Evolutionary conservation across 2,888 invertebrate genomes (phyloP).

Genomic region (Meliscaeva auricollis): DNA sequence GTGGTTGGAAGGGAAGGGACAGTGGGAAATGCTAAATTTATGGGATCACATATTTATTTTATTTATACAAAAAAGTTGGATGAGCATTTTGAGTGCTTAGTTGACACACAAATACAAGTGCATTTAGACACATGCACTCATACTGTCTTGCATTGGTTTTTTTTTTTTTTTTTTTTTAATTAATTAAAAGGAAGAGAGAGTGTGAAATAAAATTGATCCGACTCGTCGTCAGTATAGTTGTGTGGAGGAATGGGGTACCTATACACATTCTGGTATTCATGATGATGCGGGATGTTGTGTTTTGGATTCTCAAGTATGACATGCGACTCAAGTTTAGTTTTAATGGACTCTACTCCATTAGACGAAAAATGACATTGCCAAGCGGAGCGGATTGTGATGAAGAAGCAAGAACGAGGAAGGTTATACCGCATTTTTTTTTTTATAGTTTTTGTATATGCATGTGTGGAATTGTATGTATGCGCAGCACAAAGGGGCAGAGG

Average conservation of each 20-base stretch:
- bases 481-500: too few relatives aligned
- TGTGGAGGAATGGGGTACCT: not conserved
- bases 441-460: too few relatives aligned
- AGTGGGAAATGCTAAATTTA: conserved; percentile 55
- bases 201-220: conserved; percentile 55
- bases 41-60: conserved; percentile 53
- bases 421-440: not conserved
- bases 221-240: not conserved
- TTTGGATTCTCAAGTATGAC: conserved; percentile 61
- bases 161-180: conserved; percentile 62
- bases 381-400: conserved; percentile 9
- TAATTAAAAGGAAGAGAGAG: conserved; percentile 63
- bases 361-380: conserved; percentile 58
- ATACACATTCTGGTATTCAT: not conserved
- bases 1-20: not conserved
- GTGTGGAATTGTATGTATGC: not conserved
- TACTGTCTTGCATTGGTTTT: conserved; percentile 46
- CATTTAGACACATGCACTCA: conserved; percentile 5
- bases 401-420: not conserved
- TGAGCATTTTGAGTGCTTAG: conserved; percentile 56
- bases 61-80: not conserved
- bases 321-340: conserved; percentile 68
- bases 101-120: conserved; percentile 45
- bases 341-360: conserved; percentile 64
- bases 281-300: conserved; percentile 35